These are phyloP conservation scores for Steromphala cineraria DNA, from an alignment of 2,888 invertebrate species.

Conservation along the genomic window DNA sequence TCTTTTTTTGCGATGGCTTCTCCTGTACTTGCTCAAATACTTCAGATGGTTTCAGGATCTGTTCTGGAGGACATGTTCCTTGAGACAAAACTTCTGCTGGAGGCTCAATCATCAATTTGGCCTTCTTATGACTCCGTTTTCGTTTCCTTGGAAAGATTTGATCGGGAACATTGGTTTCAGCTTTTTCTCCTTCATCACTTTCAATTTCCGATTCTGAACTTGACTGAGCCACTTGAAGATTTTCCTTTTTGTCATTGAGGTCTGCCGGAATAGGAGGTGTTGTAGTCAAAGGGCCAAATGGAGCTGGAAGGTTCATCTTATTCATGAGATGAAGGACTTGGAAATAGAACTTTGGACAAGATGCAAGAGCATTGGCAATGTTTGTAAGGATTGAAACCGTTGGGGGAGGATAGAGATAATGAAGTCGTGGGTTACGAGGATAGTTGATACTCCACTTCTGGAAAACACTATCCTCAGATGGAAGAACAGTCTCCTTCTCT, in stretches of 20 bases:
- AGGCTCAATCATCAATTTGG: neutral
- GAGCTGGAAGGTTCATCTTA: conserved; percentile 91
- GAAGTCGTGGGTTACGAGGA: conserved; percentile 70
- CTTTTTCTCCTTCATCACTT: neutral
- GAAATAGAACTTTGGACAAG: conserved; percentile 88
- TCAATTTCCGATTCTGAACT: conserved; percentile 26
- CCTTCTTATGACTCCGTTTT: conserved; percentile 16
- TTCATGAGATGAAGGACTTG: conserved; percentile 92
- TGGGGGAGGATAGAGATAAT: conserved; percentile 88
- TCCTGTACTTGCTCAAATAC: conserved; percentile 62
- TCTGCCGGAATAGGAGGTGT: conserved; percentile 53
- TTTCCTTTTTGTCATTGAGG: neutral
- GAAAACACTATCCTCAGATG: conserved; percentile 22
- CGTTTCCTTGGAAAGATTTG: neutral
- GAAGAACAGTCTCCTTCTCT: neutral
- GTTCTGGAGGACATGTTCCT: conserved; percentile 2
- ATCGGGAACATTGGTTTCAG: neutral
- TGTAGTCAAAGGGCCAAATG: conserved; percentile 80
- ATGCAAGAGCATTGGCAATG: conserved; percentile 85
- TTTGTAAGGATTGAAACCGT: conserved; percentile 84
- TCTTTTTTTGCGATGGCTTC: conserved; percentile 77
- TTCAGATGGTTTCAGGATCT: conserved; percentile 58
- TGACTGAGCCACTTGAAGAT: neutral
- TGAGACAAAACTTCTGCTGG: neutral
- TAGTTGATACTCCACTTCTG: conserved; percentile 58